Percentiles rank a stretch among this genome's conserved stretches.
Evolutionary conservation across 1,140 invertebrate species (phyloP).

Genomic region (Heliconius melpomene): DNA sequence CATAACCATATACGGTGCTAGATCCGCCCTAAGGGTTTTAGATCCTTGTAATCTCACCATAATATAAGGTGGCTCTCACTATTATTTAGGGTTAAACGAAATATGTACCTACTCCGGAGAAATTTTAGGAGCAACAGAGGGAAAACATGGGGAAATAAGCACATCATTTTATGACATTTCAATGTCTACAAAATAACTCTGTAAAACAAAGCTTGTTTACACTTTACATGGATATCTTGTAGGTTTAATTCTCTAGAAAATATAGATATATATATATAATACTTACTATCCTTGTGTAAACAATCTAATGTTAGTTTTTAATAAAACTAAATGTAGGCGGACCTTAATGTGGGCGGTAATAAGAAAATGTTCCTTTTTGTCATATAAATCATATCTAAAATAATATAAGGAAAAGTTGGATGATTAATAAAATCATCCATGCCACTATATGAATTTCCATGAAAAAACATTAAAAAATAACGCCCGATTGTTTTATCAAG

Average conservation of each 20-base stretch:
- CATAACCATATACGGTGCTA: not conserved
- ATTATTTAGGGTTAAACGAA: not conserved
- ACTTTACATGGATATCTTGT: not conserved
- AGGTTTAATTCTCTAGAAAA: too few relatives aligned
- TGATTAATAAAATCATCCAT: not conserved
- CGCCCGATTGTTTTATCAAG: not conserved
- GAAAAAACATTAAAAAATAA: not conserved
- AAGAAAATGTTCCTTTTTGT: not conserved
- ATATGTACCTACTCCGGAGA: not conserved
- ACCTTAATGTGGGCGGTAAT: not conserved
- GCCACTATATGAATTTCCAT: not conserved
- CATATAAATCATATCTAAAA: not conserved
- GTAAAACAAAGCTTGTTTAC: not conserved
- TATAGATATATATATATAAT: too few relatives aligned
- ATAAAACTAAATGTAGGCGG: not conserved
- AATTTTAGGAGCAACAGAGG: not conserved
- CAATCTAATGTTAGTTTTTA: not conserved
- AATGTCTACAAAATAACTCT: not conserved
- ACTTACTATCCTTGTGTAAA: too few relatives aligned
- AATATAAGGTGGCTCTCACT: not conserved
- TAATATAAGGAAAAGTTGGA: not conserved
- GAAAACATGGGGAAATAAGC: not conserved
- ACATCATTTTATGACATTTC: not conserved
- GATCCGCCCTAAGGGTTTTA: not conserved
- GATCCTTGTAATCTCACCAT: conserved; percentile 1